Conservation (phyloP, 2,888 invertebrate species). For the Cheilosia urbana region DNA sequence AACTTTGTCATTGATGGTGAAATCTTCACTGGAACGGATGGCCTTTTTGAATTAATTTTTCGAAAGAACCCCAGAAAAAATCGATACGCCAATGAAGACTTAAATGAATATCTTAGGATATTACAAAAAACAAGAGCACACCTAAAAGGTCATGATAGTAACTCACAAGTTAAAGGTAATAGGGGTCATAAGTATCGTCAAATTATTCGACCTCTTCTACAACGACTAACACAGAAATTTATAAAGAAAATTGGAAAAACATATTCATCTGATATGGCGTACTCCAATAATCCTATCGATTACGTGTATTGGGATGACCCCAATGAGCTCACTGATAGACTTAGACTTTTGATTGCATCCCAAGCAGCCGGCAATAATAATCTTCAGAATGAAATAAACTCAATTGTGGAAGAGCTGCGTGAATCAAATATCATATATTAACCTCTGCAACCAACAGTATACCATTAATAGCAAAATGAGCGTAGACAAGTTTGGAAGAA, state of each 20-base stretch:
- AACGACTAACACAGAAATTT: background rate
- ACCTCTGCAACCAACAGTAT: background rate
- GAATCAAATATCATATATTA: background rate
- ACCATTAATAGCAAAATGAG: background rate
- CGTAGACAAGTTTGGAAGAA: too few relatives aligned
- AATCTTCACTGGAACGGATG: conserved; percentile 2
- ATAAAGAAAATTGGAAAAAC: background rate
- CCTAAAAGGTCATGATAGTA: background rate
- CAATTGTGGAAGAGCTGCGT: background rate
- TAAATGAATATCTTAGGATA: background rate
- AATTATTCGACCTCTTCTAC: background rate
- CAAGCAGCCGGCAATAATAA: conserved; percentile 27
- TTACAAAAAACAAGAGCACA: background rate
- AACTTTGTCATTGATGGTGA: conserved; percentile 11
- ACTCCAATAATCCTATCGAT: conserved; percentile 6
- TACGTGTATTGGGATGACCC: conserved; percentile 76
- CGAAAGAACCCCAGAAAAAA: background rate
- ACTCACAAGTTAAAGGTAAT: background rate
- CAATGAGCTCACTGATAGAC: conserved; percentile 78
- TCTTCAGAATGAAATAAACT: conserved; percentile 13
- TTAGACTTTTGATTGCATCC: conserved; percentile 70
- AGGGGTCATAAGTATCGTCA: background rate
- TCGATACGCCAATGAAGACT: background rate
- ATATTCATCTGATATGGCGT: background rate
- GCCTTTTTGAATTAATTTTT: background rate